These are phyloP conservation scores for Pimpla rufipes DNA, from an alignment of 2,888 invertebrate species.

Conservation along the genomic window DNA sequence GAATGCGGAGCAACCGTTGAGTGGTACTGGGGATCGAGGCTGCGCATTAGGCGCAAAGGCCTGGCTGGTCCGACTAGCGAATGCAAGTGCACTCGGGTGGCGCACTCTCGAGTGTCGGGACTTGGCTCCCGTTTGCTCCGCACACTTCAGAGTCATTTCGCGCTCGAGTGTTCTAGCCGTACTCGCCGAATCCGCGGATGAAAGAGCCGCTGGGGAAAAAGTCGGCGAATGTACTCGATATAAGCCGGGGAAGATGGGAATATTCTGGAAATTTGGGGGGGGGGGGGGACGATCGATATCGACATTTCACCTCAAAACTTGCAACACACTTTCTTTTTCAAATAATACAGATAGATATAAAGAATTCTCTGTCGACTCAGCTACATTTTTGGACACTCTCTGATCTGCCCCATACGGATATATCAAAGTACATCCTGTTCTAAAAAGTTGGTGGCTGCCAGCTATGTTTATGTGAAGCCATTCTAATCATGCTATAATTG, in stretches of 20 bases:
- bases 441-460: no score
- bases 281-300: no score
- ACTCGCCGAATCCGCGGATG: constrained; percentile 56
- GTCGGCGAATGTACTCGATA: constrained; percentile 1
- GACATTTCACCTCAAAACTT: background rate
- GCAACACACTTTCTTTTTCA: background rate
- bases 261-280: background rate
- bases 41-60: constrained; percentile 12
- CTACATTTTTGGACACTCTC: no score
- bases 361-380: no score
- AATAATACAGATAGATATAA: background rate
- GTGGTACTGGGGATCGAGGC: constrained; percentile 13
- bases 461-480: no score
- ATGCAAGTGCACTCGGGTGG: constrained; percentile 16
- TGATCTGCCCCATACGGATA: no score
- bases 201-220: constrained; percentile 39
- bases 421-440: no score
- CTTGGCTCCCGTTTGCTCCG: constrained; percentile 19
- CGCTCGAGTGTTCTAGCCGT: constrained; percentile 1
- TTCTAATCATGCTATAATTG: no score
- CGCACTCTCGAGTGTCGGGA: constrained; percentile 10
- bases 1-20: background rate
- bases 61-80: constrained; percentile 19
- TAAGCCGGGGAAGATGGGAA: background rate
- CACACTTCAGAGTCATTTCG: constrained; percentile 49